phyloP scores from a whole-genome alignment of 1,140 invertebrate genomes.

The Macrobrachium nipponense region DNA sequence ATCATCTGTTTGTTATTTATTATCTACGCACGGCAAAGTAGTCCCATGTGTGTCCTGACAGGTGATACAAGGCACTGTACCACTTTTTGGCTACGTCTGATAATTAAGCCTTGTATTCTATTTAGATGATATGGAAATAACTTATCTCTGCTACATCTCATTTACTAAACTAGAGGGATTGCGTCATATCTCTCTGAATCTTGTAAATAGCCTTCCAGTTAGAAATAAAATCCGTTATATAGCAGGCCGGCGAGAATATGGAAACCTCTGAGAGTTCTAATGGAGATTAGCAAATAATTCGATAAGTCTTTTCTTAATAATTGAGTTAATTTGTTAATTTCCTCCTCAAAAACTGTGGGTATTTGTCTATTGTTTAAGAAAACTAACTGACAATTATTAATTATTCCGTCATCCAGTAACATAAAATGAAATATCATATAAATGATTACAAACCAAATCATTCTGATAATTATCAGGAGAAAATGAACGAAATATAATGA shows the following conservation, averaged over 20 bases:
- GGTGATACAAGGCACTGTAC: too few relatives aligned
- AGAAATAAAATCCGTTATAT: slow-evolving; percentile 25
- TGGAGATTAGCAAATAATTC: slow-evolving; percentile 51
- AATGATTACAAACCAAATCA: too few relatives aligned
- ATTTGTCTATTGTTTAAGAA: too few relatives aligned
- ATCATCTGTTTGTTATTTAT: not conserved
- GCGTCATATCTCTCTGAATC: slow-evolving; percentile 54
- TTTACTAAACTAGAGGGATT: slow-evolving; percentile 29
- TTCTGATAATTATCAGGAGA: not conserved
- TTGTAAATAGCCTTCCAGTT: slow-evolving; percentile 34
- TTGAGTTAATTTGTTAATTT: too few relatives aligned
- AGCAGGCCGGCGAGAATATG: slow-evolving; percentile 17
- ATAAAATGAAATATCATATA: too few relatives aligned
- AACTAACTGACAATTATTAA: too few relatives aligned
- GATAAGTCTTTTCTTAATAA: too few relatives aligned
- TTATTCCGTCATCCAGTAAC: too few relatives aligned
- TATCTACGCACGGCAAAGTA: slow-evolving; percentile 18
- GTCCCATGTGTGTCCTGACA: not conserved
- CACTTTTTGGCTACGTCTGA: too few relatives aligned
- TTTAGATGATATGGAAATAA: not conserved
- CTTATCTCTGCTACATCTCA: not conserved
- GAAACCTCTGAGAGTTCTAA: not conserved
- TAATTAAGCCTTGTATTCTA: too few relatives aligned
- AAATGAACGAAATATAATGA: slow-evolving; percentile 45
- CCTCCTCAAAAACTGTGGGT: too few relatives aligned